Percentiles rank a stretch among this genome's conserved stretches.
These are phyloP conservation scores for Oryzias woworae DNA, from an alignment of 2,113 vertebrate genomes.

Conservation along the genomic window DNA sequence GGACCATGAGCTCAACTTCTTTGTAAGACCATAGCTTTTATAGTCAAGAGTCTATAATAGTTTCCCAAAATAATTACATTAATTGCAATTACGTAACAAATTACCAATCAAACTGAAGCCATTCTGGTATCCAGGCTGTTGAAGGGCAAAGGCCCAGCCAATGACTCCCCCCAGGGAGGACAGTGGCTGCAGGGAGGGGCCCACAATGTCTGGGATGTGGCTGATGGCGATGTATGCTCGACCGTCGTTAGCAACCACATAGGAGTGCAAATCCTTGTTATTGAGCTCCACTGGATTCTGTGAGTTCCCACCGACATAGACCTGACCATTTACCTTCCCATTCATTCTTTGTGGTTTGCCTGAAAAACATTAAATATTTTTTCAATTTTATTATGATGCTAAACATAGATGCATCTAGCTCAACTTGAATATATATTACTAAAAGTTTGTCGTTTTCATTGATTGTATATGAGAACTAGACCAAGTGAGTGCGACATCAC, in stretches of 20 bases:
- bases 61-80: background rate
- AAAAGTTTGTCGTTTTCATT: too few species aligned
- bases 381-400: background rate
- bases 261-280: constrained; percentile 90
- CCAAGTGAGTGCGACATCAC: too few species aligned
- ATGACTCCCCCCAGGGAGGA: constrained; percentile 88
- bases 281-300: constrained; percentile 69
- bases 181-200: constrained; percentile 86
- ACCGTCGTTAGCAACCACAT: constrained; percentile 91
- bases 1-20: too few species aligned
- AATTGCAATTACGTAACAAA: background rate
- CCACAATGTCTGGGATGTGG: constrained; percentile 79
- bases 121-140: constrained; percentile 86
- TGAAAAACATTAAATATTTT: constrained; percentile 45
- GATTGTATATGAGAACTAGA: too few species aligned
- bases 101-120: constrained; percentile 92
- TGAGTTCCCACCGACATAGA: constrained; percentile 81
- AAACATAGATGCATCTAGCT: too few species aligned
- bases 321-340: constrained; percentile 86
- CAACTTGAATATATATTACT: too few species aligned
- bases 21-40: too few species aligned
- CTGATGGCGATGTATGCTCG: constrained; percentile 94
- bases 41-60: background rate
- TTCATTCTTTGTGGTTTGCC: constrained; percentile 93
- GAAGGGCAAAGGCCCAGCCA: constrained; percentile 95